Conservation (phyloP, 2,113 vertebrate genomes). For the Thryonomys swinderianus region DNA sequence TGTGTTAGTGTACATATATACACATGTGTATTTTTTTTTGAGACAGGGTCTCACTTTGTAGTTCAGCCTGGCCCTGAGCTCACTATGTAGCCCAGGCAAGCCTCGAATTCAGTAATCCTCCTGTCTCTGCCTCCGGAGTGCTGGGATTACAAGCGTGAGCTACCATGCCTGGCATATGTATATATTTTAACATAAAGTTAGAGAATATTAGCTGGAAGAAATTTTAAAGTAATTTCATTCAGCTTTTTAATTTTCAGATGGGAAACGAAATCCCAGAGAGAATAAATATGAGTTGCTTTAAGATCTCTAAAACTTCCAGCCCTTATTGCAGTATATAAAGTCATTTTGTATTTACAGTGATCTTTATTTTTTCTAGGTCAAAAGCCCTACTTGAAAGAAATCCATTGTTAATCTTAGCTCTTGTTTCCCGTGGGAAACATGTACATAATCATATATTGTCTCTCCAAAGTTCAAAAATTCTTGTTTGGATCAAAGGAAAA, state of each 20-base stretch:
- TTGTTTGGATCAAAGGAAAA: conserved; percentile 36
- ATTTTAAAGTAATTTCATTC: background rate
- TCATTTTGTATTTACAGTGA: conserved; percentile 26
- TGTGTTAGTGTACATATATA: background rate
- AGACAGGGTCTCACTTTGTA: too few relatives aligned
- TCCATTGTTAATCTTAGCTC: background rate
- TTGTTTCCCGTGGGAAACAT: background rate
- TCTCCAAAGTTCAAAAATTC: background rate
- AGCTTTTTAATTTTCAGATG: conserved; percentile 36
- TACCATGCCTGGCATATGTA: too few relatives aligned
- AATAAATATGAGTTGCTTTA: background rate
- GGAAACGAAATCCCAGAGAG: conserved; percentile 24
- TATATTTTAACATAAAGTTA: conserved; percentile 9
- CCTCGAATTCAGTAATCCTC: too few relatives aligned
- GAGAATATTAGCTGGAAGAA: background rate
- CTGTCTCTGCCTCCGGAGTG: too few relatives aligned
- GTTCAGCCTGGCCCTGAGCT: too few relatives aligned
- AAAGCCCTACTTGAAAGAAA: conserved; percentile 47
- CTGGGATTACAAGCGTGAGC: too few relatives aligned
- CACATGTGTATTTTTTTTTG: too few relatives aligned
- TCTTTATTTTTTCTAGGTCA: conserved; percentile 43
- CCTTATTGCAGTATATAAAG: background rate
- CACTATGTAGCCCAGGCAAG: too few relatives aligned
- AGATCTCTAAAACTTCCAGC: background rate
- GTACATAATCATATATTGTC: background rate